These are phyloP conservation scores for Emys orbicularis DNA, from an alignment of 2,797 vertebrate genomes.

Conservation along the genomic window DNA sequence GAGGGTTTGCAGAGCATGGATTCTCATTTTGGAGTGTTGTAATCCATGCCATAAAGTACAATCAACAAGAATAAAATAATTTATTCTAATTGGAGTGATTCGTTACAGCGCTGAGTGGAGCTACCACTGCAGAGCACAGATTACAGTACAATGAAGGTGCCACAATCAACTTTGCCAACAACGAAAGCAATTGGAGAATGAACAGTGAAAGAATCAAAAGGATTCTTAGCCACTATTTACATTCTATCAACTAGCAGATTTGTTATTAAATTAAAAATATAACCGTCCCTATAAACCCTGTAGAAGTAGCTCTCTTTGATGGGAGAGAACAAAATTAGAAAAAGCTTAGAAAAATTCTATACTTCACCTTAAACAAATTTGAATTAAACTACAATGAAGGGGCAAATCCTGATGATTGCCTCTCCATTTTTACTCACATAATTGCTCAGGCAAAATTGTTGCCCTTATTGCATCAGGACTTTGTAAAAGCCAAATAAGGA, in stretches of 20 bases:
- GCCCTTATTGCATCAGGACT: not conserved
- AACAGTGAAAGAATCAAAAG: not conserved
- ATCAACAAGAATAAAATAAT: not conserved
- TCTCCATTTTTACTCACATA: not conserved
- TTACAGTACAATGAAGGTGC: not conserved
- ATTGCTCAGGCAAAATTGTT: not conserved
- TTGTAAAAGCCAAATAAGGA: not conserved
- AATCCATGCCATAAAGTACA: not conserved
- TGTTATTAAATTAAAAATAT: not conserved
- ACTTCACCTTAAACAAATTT: slow-evolving; percentile 61
- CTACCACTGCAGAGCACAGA: not conserved
- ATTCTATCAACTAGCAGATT: not conserved
- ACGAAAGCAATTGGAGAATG: not conserved
- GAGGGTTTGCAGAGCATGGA: not conserved
- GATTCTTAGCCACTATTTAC: not conserved
- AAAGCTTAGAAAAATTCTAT: not conserved
- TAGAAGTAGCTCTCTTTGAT: slow-evolving; percentile 22
- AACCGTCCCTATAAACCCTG: not conserved
- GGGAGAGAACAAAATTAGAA: slow-evolving; percentile 54
- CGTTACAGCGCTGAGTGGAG: not conserved
- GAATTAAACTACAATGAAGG: slow-evolving; percentile 40
- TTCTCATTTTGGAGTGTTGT: not conserved
- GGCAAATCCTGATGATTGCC: slow-evolving; percentile 14
- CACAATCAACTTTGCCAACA: not conserved
- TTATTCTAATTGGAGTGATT: not conserved